phyloP scores from a whole-genome alignment of 2,113 vertebrate species.

The Ictidomys tridecemlineatus region DNA sequence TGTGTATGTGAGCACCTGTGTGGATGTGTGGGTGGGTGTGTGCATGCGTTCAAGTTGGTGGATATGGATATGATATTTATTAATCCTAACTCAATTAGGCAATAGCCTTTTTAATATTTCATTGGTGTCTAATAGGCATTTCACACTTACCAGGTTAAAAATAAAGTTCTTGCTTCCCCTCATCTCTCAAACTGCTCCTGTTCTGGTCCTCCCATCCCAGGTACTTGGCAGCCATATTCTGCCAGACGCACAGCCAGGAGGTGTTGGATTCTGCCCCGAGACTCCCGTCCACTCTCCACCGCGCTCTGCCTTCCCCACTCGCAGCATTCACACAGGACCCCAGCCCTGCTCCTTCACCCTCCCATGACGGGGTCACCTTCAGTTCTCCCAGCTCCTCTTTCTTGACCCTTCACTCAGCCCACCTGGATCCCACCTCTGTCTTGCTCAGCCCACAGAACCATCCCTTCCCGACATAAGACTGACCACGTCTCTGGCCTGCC shows the following conservation, averaged over 20 bases:
- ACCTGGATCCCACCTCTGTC: rapidly evolving
- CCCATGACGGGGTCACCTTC: not conserved
- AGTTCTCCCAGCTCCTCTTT: not conserved
- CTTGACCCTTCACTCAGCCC: not conserved
- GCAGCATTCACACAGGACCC: not conserved
- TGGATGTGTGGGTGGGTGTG: not conserved
- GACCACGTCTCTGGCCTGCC: not conserved
- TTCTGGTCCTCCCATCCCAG: not conserved
- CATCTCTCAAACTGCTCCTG: not conserved
- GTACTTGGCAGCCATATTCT: not conserved
- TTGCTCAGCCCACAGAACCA: not conserved
- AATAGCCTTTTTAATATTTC: not conserved
- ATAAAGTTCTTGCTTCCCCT: not conserved
- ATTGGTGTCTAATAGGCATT: not conserved
- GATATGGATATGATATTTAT: not conserved
- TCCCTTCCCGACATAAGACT: not conserved
- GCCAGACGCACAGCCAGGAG: not conserved
- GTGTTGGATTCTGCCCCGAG: rapidly evolving
- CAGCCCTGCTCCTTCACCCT: not conserved
- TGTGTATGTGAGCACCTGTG: no score
- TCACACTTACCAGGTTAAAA: not conserved
- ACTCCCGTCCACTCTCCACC: not conserved
- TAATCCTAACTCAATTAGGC: not conserved
- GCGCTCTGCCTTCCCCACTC: not conserved
- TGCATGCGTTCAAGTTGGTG: not conserved